Conservation (phyloP, 2,888 invertebrate species). For the Lepidochrysops patricia region DNA sequence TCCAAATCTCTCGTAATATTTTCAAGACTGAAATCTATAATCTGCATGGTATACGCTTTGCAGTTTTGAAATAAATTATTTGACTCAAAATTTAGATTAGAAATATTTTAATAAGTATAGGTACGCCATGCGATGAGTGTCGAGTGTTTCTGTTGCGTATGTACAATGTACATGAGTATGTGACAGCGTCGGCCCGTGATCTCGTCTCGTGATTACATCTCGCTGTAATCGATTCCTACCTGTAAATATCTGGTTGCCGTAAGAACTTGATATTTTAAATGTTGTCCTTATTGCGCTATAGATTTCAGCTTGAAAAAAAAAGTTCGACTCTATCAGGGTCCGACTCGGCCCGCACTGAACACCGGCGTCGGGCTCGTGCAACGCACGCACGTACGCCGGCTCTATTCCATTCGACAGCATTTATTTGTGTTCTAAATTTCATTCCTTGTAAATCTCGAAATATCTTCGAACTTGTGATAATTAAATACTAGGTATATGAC, state of each 20-base stretch:
- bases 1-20: not conserved
- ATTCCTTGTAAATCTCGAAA: constrained; percentile 15
- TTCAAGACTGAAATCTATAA: constrained; percentile 10
- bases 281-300: not conserved
- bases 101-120: not conserved
- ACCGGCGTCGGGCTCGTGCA: not conserved
- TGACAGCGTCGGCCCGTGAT: not conserved
- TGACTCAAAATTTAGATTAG: not conserved
- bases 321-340: not conserved
- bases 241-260: not conserved
- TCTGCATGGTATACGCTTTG: not conserved
- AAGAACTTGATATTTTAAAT: not conserved
- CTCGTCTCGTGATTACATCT: not conserved
- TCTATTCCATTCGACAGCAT: not conserved
- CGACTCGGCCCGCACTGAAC: not conserved
- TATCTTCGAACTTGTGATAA: constrained; percentile 12
- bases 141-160: not conserved
- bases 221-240: not conserved
- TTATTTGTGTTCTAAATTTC: constrained; percentile 16
- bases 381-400: not conserved
- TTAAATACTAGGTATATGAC: constrained; percentile 14
- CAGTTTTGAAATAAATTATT: not conserved
- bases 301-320: constrained; percentile 3
- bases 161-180: not conserved
- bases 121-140: not conserved